These are phyloP conservation scores for Euphydryas editha DNA, from an alignment of 2,888 invertebrate species.

Conservation along the genomic window DNA sequence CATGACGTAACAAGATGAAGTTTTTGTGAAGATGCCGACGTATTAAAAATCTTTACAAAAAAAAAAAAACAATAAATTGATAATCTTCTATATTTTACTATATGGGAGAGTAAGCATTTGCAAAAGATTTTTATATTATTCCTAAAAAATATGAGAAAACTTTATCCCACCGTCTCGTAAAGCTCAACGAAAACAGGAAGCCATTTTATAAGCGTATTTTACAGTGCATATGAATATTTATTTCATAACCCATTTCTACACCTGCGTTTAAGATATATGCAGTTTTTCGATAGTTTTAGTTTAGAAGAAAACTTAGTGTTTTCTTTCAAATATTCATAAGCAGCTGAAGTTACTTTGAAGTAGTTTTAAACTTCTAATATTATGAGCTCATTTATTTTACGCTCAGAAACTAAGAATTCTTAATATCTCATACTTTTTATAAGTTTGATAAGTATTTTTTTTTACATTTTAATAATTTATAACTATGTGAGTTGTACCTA, in stretches of 20 bases:
- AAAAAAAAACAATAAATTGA: background rate
- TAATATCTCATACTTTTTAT: background rate
- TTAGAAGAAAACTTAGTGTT: constrained; percentile 40
- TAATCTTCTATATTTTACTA: too few species aligned
- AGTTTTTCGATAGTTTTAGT: constrained; percentile 50
- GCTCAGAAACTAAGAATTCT: background rate
- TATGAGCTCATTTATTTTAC: constrained; percentile 15
- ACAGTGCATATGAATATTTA: constrained; percentile 50
- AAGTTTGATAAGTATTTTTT: too few species aligned
- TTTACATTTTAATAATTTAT: constrained; percentile 1
- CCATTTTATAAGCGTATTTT: constrained; percentile 42
- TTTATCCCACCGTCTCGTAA: constrained; percentile 21
- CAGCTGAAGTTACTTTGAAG: constrained; percentile 14
- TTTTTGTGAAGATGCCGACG: too few species aligned
- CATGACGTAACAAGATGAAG: background rate
- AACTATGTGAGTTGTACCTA: background rate
- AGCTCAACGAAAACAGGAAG: constrained; percentile 33
- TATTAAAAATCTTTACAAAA: background rate
- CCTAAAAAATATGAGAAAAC: constrained; percentile 24
- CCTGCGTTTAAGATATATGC: constrained; percentile 47
- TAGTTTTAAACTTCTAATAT: constrained; percentile 23
- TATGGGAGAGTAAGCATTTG: background rate
- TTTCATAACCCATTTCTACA: constrained; percentile 52
- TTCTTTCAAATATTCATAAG: constrained; percentile 40
- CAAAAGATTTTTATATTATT: background rate